Evolutionary conservation across 2,888 invertebrate genomes (phyloP).

Genomic region (Thera britannica): DNA sequence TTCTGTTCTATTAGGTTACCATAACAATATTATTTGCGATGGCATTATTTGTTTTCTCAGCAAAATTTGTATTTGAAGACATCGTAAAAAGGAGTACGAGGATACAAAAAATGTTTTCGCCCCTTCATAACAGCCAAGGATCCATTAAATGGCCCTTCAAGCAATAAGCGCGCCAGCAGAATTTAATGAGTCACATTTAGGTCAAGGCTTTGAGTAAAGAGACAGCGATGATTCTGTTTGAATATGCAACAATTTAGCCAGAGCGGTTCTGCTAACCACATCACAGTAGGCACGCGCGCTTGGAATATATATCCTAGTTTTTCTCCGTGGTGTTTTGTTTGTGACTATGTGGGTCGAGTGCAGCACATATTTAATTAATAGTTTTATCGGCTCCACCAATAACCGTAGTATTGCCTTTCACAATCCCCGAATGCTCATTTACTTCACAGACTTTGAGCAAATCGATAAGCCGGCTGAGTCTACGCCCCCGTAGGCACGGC

Average conservation of each 20-base stretch:
- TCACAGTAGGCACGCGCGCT: conserved; percentile 9
- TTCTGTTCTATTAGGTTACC: conserved; percentile 15
- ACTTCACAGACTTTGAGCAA: conserved; percentile 33
- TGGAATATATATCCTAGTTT: conserved; percentile 5
- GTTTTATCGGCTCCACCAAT: conserved; percentile 33
- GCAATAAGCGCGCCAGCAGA: conserved; percentile 70
- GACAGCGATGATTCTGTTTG: conserved; percentile 31
- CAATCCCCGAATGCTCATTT: conserved; percentile 34
- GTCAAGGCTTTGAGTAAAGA: conserved; percentile 63
- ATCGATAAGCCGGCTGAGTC: conserved; percentile 43
- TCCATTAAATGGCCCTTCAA: conserved; percentile 71
- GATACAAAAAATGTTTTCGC: conserved; percentile 60
- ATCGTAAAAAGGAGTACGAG: conserved; percentile 58
- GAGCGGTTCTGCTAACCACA: conserved; percentile 35
- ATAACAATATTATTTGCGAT: conserved; percentile 30
- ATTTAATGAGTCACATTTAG: conserved; percentile 74
- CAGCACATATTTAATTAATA: conserved; percentile 35
- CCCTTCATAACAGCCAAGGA: conserved; percentile 59
- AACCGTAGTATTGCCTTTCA: conserved; percentile 32
- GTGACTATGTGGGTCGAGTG: conserved; percentile 19
- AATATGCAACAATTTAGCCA: conserved; percentile 48
- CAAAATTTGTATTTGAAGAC: conserved; percentile 50
- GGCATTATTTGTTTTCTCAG: conserved; percentile 37
- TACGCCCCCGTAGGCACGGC: conserved; percentile 36
- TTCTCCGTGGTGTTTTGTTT: conserved; percentile 14